These are phyloP conservation scores for Pharmacophagus antenor DNA, from an alignment of 2,888 invertebrate genomes.

Conservation along the genomic window DNA sequence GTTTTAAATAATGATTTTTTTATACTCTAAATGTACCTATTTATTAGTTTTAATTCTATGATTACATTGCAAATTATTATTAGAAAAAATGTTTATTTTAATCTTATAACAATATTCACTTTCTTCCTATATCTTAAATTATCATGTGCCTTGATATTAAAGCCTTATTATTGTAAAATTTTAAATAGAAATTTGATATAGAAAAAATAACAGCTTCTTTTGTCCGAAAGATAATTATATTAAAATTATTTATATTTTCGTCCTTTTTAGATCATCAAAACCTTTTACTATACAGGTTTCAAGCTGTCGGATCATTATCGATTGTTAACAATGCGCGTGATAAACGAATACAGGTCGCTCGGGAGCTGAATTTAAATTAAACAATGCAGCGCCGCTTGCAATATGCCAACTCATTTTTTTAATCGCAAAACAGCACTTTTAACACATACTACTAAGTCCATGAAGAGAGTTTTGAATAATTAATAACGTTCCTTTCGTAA, in stretches of 20 bases:
- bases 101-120: not conserved
- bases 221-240: not conserved
- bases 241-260: not conserved
- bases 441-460: not conserved
- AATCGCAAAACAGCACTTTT: not conserved
- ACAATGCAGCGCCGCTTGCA: constrained; percentile 8
- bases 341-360: constrained; percentile 26
- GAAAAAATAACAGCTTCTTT: no score
- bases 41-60: no score
- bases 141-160: no score
- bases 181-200: no score
- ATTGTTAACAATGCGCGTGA: constrained; percentile 31
- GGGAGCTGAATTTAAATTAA: constrained; percentile 31
- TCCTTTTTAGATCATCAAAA: not conserved
- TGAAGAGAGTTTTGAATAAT: not conserved
- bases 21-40: no score
- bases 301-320: constrained; percentile 8
- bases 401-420: constrained; percentile 4
- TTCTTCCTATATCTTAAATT: not conserved
- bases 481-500: not conserved
- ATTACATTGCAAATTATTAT: no score
- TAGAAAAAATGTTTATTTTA: not conserved
- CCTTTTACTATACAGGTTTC: not conserved
- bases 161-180: no score
- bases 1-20: no score